Evolutionary conservation across 2,888 invertebrate genomes (phyloP), one percentile per base, ranked within the genome.

Genomic region (Chirona hameri): DNA sequence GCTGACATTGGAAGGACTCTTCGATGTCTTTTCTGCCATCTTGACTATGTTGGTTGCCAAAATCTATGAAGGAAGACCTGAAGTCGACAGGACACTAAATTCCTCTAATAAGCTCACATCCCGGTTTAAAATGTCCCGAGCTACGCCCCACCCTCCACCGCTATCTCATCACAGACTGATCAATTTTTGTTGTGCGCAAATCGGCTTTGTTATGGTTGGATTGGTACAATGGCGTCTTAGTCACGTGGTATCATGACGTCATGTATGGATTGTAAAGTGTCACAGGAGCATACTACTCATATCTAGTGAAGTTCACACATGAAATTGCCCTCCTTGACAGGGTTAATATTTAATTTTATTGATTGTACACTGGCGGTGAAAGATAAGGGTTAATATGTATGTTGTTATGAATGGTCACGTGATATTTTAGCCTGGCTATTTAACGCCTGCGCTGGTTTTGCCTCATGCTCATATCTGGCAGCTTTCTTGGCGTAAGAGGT

Each of bases 401-500:
- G 39, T 39, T 82, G 91, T 92, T 52, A 52, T 52, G 52, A 39
- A 52, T 52, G 18, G 52, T 52, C 39, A 52, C 52, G 52, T 52
- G 18, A 52, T 52, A 52, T 52, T 52, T 18, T 1, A 52, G 15
- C 10, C 15, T 52, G 52, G 15, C 52, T 52, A 18, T 18, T 52
- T 12, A 52, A 18, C 39, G 39, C 39, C 52, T 52, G 52, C 52
- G 52, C 52, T 15, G 52, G 12, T 52, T 15, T 52, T 52, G 52
- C 12, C 52, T 18, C 52, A 18, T 52, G 52, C 52, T 12, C 12
- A 18, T 1, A 52, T 52, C 1, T 52, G 52, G 52, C 18, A 52
- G 52, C 52, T 52, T 1, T 12, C 52, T 12, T 52, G 1, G 18
- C 52, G 52, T 52, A 52, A 12, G 3, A 52, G 2, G 52, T 15